These are phyloP conservation scores for Pipistrellus pygmaeus DNA, from an alignment of 2,797 vertebrate species.

Conservation along the genomic window DNA sequence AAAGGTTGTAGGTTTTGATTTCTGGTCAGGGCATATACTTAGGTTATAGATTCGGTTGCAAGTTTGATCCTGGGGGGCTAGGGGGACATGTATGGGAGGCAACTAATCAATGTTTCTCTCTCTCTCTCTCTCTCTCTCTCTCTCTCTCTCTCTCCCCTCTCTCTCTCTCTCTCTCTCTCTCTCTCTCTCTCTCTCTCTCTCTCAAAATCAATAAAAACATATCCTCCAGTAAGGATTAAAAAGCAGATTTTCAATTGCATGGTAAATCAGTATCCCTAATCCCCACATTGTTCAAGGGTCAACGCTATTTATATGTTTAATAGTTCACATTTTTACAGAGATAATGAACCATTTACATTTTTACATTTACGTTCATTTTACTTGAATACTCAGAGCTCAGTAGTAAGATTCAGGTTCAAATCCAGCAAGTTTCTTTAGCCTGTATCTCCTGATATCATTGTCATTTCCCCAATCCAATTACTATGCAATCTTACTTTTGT, in stretches of 20 bases:
- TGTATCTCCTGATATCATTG: not conserved
- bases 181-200: not conserved
- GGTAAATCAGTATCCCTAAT: not conserved
- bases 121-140: too few species aligned
- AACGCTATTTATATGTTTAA: not conserved
- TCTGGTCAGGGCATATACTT: not conserved
- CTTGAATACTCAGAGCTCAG: not conserved
- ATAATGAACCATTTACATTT: not conserved
- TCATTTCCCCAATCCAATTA: not conserved
- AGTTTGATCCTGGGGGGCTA: not conserved
- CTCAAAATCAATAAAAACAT: not conserved
- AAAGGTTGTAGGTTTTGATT: not conserved
- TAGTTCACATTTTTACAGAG: not conserved
- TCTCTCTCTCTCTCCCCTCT: too few species aligned
- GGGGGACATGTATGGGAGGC: not conserved
- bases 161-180: too few species aligned
- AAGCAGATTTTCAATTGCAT: not conserved
- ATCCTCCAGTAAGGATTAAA: not conserved
- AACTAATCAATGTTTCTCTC: not conserved
- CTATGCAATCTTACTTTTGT: not conserved
- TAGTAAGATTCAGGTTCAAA: not conserved
- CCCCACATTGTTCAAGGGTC: not conserved
- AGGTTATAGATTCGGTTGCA: not conserved
- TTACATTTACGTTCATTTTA: not conserved
- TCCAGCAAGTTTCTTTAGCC: not conserved